Evolutionary conservation across 2,888 invertebrate species (phyloP), one percentile per base, ranked within the genome.

Genomic region (Amitus sp.): DNA sequence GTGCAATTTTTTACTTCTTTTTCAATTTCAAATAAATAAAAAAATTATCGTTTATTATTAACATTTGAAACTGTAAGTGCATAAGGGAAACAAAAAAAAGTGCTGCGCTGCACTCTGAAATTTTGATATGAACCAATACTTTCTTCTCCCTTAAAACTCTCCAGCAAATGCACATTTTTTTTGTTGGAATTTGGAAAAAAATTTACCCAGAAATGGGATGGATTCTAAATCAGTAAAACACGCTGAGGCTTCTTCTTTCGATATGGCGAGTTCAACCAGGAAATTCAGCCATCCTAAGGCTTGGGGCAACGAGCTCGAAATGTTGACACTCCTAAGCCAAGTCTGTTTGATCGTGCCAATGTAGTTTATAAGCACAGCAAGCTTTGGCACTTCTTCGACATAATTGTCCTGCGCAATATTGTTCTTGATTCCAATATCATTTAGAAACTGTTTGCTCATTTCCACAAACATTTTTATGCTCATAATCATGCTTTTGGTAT

Each of bases 301-400:
- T 30, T 86, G 85, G 1, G 86, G 86, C 79, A 85, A 87, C 0
- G 87, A 85, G 73, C 87, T 87, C 69, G 85, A 82, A 0, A 86
- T 85, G 78, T 87, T 87, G 2, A 86, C 87, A 0, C 87, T 84
- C 75, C 85, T 85, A 68, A 87, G 76, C 87, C 87, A 87, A 0
- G 87, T 86, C 78, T 87, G 87, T 66, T 85, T 83, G 10, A 87
- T 81, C 0, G 80, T 61, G 5, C 86, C 87, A 1, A 87, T 86
- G 80, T 87, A 87, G 67, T 85, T 82, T 12, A 87, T 76, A 1
- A 85, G 83, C 64, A 85, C 86, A 2, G 83, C 80, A 47, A 85
- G 68, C 63, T 84, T 84, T 1, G 86, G 87, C 40, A 87, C 60
- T 83, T 87, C 75, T 2, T 80, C 82, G 10, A 75, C 66, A 37